Conservation (phyloP, 2,888 invertebrate species). For the Caenorhabditis sp. region DNA sequence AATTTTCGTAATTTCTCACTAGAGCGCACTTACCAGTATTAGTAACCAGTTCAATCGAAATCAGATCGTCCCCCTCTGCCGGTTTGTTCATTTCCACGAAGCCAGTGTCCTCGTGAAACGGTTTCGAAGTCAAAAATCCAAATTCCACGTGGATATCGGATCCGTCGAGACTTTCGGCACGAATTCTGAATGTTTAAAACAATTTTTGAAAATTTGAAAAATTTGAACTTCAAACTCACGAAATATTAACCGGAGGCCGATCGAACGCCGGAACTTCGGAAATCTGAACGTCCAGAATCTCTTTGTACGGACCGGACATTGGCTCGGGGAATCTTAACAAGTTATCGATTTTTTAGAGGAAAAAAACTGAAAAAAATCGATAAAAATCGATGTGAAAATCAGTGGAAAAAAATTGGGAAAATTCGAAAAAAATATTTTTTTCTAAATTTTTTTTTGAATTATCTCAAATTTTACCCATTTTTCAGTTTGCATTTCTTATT, state of each 20-base stretch:
- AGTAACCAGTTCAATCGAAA: slow-evolving; percentile 78
- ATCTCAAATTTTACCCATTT: not conserved
- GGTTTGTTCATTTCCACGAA: slow-evolving; percentile 77
- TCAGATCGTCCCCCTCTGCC: slow-evolving; percentile 71
- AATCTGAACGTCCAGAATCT: slow-evolving; percentile 76
- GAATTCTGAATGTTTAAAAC: slow-evolving; percentile 58
- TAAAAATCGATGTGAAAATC: not conserved
- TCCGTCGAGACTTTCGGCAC: slow-evolving; percentile 72
- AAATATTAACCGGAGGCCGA: slow-evolving; percentile 80
- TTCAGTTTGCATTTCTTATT: not conserved
- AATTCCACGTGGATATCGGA: slow-evolving; percentile 74
- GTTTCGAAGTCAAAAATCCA: slow-evolving; percentile 79
- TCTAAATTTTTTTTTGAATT: too few species aligned
- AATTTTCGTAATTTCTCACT: not conserved
- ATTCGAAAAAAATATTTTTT: too few species aligned
- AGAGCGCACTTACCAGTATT: slow-evolving; percentile 72
- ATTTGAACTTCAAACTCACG: slow-evolving; percentile 73
- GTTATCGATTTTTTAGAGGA: not conserved
- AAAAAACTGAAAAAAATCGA: not conserved
- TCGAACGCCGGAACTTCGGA: slow-evolving; percentile 80
- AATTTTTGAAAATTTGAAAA: not conserved
- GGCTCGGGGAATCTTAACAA: slow-evolving; percentile 76
- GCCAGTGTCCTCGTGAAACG: slow-evolving; percentile 79
- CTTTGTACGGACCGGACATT: slow-evolving; percentile 74
- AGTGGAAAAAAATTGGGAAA: too few species aligned